Evolutionary conservation across 2,888 invertebrate genomes (phyloP).

Genomic region (Ectropis crepuscularia): DNA sequence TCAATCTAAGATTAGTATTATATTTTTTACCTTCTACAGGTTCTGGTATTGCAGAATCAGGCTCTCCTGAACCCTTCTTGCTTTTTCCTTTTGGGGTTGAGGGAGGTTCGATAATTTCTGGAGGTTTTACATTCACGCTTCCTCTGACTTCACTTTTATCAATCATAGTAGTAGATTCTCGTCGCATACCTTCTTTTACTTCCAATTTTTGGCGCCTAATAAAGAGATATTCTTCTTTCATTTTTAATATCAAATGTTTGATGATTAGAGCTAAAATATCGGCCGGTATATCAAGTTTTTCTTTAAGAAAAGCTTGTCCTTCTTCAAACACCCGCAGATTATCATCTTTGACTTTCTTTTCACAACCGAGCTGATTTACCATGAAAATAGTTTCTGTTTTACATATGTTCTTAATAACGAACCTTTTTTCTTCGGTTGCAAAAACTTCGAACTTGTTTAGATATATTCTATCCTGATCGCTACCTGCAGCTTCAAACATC

Average conservation of each 20-base stretch:
- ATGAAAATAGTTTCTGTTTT: conserved; percentile 79
- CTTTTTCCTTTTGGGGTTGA: conserved; percentile 55
- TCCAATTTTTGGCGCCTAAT: conserved; percentile 69
- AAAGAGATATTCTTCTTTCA: conserved; percentile 75
- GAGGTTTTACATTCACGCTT: conserved; percentile 55
- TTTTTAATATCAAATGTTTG: conserved; percentile 73
- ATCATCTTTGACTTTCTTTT: conserved; percentile 74
- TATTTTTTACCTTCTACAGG: conserved; percentile 70
- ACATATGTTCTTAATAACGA: conserved; percentile 76
- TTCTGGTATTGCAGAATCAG: conserved; percentile 41
- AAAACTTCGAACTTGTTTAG: conserved; percentile 71
- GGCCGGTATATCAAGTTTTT: conserved; percentile 72
- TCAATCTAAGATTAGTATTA: conserved; percentile 74
- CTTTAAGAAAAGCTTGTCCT: conserved; percentile 69
- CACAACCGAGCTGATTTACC: conserved; percentile 76
- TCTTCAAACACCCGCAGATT: conserved; percentile 74
- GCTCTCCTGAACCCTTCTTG: conserved; percentile 53
- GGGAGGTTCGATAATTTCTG: conserved; percentile 44
- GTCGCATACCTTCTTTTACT: conserved; percentile 68
- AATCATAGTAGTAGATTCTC: conserved; percentile 71
- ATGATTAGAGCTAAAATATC: conserved; percentile 73
- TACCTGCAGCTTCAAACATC: conserved; percentile 71
- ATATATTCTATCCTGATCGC: conserved; percentile 74
- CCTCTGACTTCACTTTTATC: conserved; percentile 65
- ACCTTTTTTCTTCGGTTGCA: conserved; percentile 72